Evolutionary conservation across 2,113 vertebrate genomes (phyloP), one percentile per base, ranked within the genome.

Genomic region (Cyprinus carpio): DNA sequence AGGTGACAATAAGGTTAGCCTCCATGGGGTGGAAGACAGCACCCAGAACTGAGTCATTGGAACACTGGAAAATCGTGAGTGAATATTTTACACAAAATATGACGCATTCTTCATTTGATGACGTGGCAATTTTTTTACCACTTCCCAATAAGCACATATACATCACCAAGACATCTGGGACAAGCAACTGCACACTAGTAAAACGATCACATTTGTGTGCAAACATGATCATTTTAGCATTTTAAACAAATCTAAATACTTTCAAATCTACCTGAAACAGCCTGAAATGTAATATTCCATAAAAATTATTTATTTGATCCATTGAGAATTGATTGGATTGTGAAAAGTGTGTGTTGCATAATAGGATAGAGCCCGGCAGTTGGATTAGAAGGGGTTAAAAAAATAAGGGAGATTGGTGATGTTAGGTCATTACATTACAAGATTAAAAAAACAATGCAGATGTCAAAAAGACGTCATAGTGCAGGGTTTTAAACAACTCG

Each of bases 21-120:
- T 98, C 97, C 29, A 95, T 97, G 74, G 97, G 97, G 88, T 98
- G 97, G 92, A 97, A 97, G 65, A 93, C 92, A 16, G 96, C 94
- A 0, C 91, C 95, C 90, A 98, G 91, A 3, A 97, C 97, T 0
- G 97, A 96, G 65, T 98, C 96, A 0, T 95, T 97, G 90, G 96
- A 97, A 83, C 97, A 97, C 97, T 98, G 90, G 6, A n/a, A 85
- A 67, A 29, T 81, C 9, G 82, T 16, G 10, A 85, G 10, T 46
- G 69, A 20, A 69, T 67, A 71, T 25, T 27, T 78, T 6, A 56
- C 20, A 79, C 40, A 49, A 4, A 69, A 40, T 58, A 8, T 15
- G 6, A 60, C 10, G 20, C 12, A 25, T 79, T 54, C 46, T 29
- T 20, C 25, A 25, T 49, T 46, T 7, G n/a, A 49, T 13, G 2